Conservation (phyloP, 2,888 invertebrate species). For the Acanthosepion esculentum region DNA sequence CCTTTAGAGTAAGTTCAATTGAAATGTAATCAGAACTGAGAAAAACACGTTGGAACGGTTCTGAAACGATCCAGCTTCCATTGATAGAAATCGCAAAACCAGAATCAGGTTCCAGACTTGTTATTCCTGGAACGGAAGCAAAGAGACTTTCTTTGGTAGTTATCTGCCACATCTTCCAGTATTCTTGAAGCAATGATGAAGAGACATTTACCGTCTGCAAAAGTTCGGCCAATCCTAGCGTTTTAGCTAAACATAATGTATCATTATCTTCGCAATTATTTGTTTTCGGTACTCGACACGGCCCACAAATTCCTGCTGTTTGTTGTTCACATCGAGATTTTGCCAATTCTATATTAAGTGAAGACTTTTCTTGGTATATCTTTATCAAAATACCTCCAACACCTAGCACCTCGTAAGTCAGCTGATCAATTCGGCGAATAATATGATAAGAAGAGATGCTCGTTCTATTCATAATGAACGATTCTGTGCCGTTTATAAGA, state of each 20-base stretch:
- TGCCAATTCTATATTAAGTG: slow-evolving; percentile 51
- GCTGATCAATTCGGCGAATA: slow-evolving; percentile 51
- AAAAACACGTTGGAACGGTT: neutral
- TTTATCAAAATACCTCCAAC: slow-evolving; percentile 47
- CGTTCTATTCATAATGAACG: neutral
- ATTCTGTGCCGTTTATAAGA: slow-evolving; percentile 47
- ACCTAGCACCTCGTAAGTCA: slow-evolving; percentile 50
- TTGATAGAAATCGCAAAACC: slow-evolving; percentile 49
- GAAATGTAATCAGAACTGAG: slow-evolving; percentile 48
- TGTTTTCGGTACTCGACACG: slow-evolving; percentile 38
- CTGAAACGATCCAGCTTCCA: slow-evolving; percentile 45
- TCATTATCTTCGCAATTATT: slow-evolving; percentile 51
- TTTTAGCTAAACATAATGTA: slow-evolving; percentile 49
- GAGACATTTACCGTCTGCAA: neutral
- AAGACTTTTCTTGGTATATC: slow-evolving; percentile 52
- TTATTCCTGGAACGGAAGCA: neutral
- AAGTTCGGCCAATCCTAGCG: slow-evolving; percentile 50
- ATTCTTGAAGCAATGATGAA: neutral
- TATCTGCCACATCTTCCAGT: neutral
- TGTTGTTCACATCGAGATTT: slow-evolving; percentile 46
- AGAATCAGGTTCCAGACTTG: neutral
- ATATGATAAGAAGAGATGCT: slow-evolving; percentile 45
- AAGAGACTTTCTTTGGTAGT: neutral
- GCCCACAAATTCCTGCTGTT: slow-evolving; percentile 51
- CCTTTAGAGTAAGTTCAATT: slow-evolving; percentile 50